Evolutionary conservation across 2,888 invertebrate genomes (phyloP).

Genomic region (Malacosoma neustria): DNA sequence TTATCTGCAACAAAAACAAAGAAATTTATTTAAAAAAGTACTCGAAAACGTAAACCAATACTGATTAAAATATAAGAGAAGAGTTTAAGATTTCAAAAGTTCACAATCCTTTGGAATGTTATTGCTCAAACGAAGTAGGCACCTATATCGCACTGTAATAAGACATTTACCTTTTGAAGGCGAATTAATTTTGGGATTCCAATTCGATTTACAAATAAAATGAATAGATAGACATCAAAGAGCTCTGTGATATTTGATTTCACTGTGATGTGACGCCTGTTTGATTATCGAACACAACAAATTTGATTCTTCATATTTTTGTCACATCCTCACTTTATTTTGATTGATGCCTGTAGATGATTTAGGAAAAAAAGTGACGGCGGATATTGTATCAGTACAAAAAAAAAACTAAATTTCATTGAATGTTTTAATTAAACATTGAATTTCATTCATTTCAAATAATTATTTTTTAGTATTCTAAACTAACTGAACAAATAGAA

Average conservation of each 20-base stretch:
- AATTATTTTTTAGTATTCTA: too few species aligned
- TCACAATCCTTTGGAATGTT: conserved; percentile 14
- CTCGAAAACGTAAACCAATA: conserved; percentile 3
- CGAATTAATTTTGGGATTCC: conserved; percentile 35
- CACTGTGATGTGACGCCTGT: conserved; percentile 9
- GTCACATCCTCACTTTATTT: conserved; percentile 1
- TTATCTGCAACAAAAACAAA: conserved; percentile 35
- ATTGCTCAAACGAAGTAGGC: conserved; percentile 12
- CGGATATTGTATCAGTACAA: too few species aligned
- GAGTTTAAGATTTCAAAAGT: conserved; percentile 8
- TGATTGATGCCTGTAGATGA: too few species aligned
- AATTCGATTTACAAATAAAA: conserved; percentile 33
- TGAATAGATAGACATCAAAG: conserved; percentile 35
- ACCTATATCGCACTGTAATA: conserved; percentile 12
- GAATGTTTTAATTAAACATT: too few species aligned
- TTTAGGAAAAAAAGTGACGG: too few species aligned
- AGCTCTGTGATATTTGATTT: conserved; percentile 34
- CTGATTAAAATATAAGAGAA: conserved; percentile 7
- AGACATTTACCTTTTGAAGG: conserved; percentile 30
- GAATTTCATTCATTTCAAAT: too few species aligned
- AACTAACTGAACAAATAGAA: too few species aligned
- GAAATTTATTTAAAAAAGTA: not conserved
- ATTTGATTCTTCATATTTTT: not conserved
- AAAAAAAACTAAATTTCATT: too few species aligned
- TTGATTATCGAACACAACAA: not conserved